Conservation (phyloP, 2,888 invertebrate genomes). For the Agriotes lineatus region DNA sequence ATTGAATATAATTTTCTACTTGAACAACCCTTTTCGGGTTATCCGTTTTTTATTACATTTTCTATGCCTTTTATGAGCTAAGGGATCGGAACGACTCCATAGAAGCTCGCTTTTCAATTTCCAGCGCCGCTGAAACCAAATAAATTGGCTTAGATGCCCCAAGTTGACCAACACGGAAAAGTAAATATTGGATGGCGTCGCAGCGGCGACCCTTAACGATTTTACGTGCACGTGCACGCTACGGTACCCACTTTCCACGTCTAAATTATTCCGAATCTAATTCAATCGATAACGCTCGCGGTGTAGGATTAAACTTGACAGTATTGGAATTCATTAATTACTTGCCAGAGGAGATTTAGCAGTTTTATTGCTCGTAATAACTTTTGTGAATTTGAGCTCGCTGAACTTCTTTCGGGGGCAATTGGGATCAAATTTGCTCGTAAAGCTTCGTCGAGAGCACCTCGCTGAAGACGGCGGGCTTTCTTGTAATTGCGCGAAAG, state of each 20-base stretch:
- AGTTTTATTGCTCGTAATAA: not conserved
- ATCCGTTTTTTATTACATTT: not conserved
- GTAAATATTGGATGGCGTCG: constrained; percentile 29
- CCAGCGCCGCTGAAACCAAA: not conserved
- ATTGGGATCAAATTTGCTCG: not conserved
- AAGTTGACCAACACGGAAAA: constrained; percentile 19
- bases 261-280: constrained; percentile 19
- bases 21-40: not conserved
- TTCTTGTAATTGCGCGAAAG: no score
- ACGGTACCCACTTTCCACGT: constrained; percentile 17
- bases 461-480: no score
- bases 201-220: constrained; percentile 22
- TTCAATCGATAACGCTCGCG: constrained; percentile 12
- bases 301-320: constrained; percentile 1
- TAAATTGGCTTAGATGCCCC: constrained; percentile 3
- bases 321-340: not conserved
- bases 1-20: no score
- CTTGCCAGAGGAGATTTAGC: not conserved
- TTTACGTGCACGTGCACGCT: constrained; percentile 29
- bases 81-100: not conserved
- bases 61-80: not conserved
- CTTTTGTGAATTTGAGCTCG: not conserved
- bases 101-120: not conserved
- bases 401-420: not conserved
- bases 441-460: no score